Conservation (phyloP, 2,888 invertebrate genomes). For the Chrysolina americana region DNA sequence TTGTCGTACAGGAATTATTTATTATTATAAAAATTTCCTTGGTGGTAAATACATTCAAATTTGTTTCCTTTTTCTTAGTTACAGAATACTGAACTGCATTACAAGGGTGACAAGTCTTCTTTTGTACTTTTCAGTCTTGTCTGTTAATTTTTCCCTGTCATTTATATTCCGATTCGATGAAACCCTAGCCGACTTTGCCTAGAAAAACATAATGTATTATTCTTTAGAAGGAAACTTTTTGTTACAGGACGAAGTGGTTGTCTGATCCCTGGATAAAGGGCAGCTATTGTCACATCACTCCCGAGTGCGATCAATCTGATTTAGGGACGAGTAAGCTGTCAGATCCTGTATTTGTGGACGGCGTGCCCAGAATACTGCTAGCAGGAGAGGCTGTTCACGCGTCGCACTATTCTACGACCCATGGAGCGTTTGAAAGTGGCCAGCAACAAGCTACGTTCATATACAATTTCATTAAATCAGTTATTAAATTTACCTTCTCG, state of each 20-base stretch:
- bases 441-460: conserved; percentile 69
- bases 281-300: conserved; percentile 74
- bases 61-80: no score
- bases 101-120: no score
- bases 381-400: conserved; percentile 76
- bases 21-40: no score
- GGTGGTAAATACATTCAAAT: no score
- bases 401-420: conserved; percentile 77
- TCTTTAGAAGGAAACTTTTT: conserved; percentile 17
- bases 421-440: conserved; percentile 78
- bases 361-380: conserved; percentile 72
- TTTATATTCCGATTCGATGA: neutral
- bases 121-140: no score
- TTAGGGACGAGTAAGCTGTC: conserved; percentile 64
- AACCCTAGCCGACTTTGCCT: neutral
- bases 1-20: no score
- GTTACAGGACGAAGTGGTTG: conserved; percentile 72
- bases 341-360: conserved; percentile 68
- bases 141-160: neutral
- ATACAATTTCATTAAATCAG: conserved; percentile 4
- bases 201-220: neutral
- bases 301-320: conserved; percentile 68
- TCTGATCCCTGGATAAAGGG: conserved; percentile 73
- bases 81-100: no score
- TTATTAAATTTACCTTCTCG: neutral